These are phyloP conservation scores for Nipponia nippon DNA, from an alignment of 2,113 vertebrate genomes.

Conservation along the genomic window DNA sequence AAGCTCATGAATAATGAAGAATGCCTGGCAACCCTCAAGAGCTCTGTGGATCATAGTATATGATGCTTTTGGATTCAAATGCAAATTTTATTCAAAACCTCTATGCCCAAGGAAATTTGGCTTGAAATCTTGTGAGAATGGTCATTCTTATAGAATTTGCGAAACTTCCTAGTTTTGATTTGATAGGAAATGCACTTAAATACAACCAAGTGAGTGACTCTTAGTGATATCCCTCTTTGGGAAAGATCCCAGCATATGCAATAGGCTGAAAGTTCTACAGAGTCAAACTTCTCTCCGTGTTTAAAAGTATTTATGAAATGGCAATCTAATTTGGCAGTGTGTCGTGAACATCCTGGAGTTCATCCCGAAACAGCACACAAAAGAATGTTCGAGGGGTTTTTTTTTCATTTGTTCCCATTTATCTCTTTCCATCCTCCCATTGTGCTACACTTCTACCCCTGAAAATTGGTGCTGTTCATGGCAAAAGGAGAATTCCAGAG, in stretches of 20 bases:
- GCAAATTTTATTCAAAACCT: not conserved
- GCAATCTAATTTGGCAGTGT: not conserved
- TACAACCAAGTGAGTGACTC: not conserved
- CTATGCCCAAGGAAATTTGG: not conserved
- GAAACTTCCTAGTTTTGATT: not conserved
- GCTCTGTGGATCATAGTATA: not conserved
- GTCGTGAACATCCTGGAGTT: not conserved
- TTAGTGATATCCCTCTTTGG: not conserved
- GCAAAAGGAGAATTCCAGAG: not conserved
- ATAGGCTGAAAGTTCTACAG: not conserved
- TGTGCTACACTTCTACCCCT: not conserved
- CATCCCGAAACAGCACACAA: not conserved
- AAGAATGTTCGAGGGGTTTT: not conserved
- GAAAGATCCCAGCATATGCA: not conserved
- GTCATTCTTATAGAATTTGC: not conserved
- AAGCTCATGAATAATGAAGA: not conserved
- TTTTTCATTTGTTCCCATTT: not conserved
- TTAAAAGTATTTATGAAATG: not conserved
- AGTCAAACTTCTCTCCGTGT: not conserved
- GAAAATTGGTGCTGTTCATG: not conserved
- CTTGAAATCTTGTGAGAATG: not conserved
- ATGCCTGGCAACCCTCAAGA: not conserved
- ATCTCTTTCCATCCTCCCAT: not conserved
- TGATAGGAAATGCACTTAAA: not conserved
- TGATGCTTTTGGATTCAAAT: not conserved